These are phyloP conservation scores for Rhogogaster chlorosoma DNA, from an alignment of 2,888 invertebrate genomes.

Conservation along the genomic window DNA sequence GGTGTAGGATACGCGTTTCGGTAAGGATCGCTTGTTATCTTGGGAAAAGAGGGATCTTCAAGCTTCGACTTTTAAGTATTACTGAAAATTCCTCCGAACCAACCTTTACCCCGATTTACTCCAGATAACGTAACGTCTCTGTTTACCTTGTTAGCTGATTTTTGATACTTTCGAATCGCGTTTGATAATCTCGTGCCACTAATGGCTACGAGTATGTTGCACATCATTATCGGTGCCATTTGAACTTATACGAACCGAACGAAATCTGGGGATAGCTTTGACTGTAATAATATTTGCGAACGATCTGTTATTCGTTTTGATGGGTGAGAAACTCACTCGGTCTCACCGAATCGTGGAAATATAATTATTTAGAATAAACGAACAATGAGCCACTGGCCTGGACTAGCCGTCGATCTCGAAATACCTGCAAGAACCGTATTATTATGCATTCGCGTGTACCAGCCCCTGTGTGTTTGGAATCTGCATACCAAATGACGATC, in stretches of 20 bases:
- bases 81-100: not conserved
- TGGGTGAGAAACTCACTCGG: not conserved
- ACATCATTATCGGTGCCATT: not conserved
- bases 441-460: constrained; percentile 46
- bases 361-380: constrained; percentile 3
- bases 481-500: constrained; percentile 50
- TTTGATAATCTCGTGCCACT: not conserved
- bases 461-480: constrained; percentile 47
- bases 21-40: constrained; percentile 38
- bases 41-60: not conserved
- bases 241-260: not conserved
- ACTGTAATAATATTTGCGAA: not conserved
- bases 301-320: not conserved
- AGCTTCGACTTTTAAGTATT: not conserved
- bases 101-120: not conserved
- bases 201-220: not conserved
- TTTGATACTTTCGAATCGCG: not conserved
- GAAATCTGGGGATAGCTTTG: not conserved
- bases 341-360: not conserved
- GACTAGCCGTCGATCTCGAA: constrained; percentile 38
- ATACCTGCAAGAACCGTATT: constrained; percentile 44
- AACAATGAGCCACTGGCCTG: constrained; percentile 40
- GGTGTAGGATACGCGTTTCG: not conserved
- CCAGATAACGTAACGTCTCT: not conserved
- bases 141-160: not conserved